Base-by-base conservation (phyloP, 2,113 vertebrate species). In the Carassius gibelio region DNA sequence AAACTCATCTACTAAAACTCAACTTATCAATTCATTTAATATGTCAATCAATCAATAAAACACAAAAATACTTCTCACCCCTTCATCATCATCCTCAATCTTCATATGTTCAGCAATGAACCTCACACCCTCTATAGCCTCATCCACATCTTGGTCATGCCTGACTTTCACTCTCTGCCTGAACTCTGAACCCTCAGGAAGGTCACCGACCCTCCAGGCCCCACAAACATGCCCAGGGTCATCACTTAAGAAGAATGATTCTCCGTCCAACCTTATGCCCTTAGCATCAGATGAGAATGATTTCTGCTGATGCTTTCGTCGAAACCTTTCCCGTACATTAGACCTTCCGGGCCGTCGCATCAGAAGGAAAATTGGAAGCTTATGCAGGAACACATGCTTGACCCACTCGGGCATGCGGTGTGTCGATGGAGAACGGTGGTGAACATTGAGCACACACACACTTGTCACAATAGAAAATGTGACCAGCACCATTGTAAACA, bases 401-500 rank as follows among this genome's bases (percentile, higher is more conserved):
- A 95, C 95, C 95, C 95, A 96, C 68, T 92, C 87, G 0, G 95
- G 95, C 95, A 96, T 96, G 87, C 91, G 88, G 89, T 96, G 95
- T 4, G 95, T 96, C 86, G 93, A 95, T 0, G 95, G 95, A 3
- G 95, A 95, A 64, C 95, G 94, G 83, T 96, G 95, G 87, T 96
- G 94, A 3, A 96, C 90, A 13, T 96, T 96, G 66, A 96, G 94
- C 50, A 94, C 93, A 2, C 94, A 96, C 85, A 94, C 95, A 0
- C 92, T 93, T 77, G 91, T 92, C 57, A 96, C 95, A 2, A 88
- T 96, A 30, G 94, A 95, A 85, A 96, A 95, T 4, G 95, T 96
- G 74, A 96, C 95, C 87, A 96, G 86, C 14, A 95, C 94, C 95
- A 96, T 96, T 75, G 95, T 94, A 88, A 96, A 96, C 95, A 95